Base-by-base conservation (phyloP, 2,113 vertebrate species). In the Pelecanus crispus region DNA sequence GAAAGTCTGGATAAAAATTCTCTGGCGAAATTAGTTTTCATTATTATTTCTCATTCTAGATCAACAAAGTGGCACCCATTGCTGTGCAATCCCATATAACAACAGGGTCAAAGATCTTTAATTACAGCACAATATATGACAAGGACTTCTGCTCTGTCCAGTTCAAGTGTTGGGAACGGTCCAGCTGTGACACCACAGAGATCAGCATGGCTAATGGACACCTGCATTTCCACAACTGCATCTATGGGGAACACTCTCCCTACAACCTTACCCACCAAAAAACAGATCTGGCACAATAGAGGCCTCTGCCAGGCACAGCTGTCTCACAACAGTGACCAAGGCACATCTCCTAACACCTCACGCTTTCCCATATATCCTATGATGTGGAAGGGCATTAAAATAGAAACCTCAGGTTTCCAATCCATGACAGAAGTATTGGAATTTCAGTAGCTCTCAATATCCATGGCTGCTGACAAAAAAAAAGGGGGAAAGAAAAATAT, bases 151-250 rank as follows among this genome's bases (percentile, higher is more conserved):
- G 91, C 58, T 36, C 52, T 59, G 53, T 29, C 38, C 38, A 62
- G 28, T 29, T 40, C 42, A 21, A n/a, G 73, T 1, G 2, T 3
- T 45, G 44, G 36, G 55, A 52, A 21, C 1, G 0, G 24, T 15
- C 24, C 25, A 56, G 36, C 17, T 16, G 26, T 17, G 36, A 68
- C 25, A 34, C 9, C 11, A 20, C 6, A 9, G 87, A 66, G 31
- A 25, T 18, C 29, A 34, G 56, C 2, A 0, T 10, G 52, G 70
- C 50, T 29, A 36, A 61, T 1, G 3, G 66, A 56, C 21, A 62
- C 18, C 78, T 45, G 32, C 72, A n/a, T 9, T n/a, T 52, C 40
- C 38, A 62, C 9, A 20, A 3, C 42, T 17, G 18, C 59, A 42
- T 47, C n/a, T 36, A 13, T 3, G 12, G 44, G 7, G 44, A 82